Evolutionary conservation across 64 coral and sea anemone species (phyloP).

Genomic region (Pocillopora verrucosa): DNA sequence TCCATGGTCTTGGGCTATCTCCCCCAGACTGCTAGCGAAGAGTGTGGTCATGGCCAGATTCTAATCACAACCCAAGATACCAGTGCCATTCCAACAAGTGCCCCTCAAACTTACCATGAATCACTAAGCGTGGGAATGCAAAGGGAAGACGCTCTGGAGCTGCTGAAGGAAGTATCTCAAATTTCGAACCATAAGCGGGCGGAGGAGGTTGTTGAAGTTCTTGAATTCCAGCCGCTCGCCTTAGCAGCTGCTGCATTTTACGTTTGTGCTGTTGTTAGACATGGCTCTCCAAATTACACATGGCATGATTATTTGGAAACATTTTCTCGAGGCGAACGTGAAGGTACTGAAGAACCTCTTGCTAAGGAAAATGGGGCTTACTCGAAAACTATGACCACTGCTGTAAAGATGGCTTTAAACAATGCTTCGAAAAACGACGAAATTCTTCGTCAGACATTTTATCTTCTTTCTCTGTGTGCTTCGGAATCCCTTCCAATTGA

Average conservation of each 20-base stretch:
- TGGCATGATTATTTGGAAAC: slow-evolving; percentile 40
- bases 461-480: slow-evolving; percentile 43
- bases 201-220: neutral
- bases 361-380: slow-evolving; percentile 37
- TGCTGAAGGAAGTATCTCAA: neutral
- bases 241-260: slow-evolving; percentile 43
- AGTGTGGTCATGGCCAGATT: slow-evolving; percentile 10
- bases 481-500: slow-evolving; percentile 43
- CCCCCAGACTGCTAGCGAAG: neutral
- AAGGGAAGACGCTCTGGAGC: neutral
- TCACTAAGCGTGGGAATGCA: slow-evolving; percentile 12
- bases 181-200: neutral
- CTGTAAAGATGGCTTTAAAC: slow-evolving; percentile 40
- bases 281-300: neutral
- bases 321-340: slow-evolving; percentile 27
- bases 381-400: neutral
- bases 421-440: no score
- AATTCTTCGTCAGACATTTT: neutral
- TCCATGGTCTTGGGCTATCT: neutral
- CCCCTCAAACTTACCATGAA: neutral
- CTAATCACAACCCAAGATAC: slow-evolving; percentile 33
- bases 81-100: neutral
- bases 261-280: neutral
- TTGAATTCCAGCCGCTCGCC: slow-evolving; percentile 30
- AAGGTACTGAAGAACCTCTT: neutral